Conservation (phyloP, 64 coral and sea anemone genomes). For the Actinia tenebrosa region DNA sequence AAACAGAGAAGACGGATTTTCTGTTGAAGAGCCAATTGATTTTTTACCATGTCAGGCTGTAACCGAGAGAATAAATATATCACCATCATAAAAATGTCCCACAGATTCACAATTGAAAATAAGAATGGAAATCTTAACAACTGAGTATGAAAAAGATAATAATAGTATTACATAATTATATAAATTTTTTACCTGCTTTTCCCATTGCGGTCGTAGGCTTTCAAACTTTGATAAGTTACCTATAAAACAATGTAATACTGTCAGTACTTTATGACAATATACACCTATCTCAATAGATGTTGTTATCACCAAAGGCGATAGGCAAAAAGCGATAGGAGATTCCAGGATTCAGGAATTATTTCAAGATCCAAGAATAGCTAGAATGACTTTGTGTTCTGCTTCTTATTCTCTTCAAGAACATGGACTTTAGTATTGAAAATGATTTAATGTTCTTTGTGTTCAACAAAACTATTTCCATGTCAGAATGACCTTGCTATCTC, state of each 20-base stretch:
- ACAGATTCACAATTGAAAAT: neutral
- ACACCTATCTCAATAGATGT: too few relatives aligned
- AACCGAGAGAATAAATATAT: neutral
- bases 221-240: constrained; percentile 84
- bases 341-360: too few relatives aligned
- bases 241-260: neutral
- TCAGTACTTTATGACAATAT: too few relatives aligned
- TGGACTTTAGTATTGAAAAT: neutral
- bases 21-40: constrained; percentile 65
- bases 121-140: neutral
- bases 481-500: too few relatives aligned
- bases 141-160: too few relatives aligned
- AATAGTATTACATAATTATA: neutral
- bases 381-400: too few relatives aligned
- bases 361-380: neutral
- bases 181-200: constrained; percentile 68
- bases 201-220: constrained; percentile 60
- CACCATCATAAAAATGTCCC: neutral
- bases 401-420: too few relatives aligned
- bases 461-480: too few relatives aligned
- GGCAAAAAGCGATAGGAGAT: too few relatives aligned
- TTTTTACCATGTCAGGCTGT: constrained; percentile 82
- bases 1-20: constrained; percentile 91
- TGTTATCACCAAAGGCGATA: too few relatives aligned
- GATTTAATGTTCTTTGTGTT: too few relatives aligned